Conservation (phyloP, 2,797 vertebrate species). For the Thaleichthys pacificus region DNA sequence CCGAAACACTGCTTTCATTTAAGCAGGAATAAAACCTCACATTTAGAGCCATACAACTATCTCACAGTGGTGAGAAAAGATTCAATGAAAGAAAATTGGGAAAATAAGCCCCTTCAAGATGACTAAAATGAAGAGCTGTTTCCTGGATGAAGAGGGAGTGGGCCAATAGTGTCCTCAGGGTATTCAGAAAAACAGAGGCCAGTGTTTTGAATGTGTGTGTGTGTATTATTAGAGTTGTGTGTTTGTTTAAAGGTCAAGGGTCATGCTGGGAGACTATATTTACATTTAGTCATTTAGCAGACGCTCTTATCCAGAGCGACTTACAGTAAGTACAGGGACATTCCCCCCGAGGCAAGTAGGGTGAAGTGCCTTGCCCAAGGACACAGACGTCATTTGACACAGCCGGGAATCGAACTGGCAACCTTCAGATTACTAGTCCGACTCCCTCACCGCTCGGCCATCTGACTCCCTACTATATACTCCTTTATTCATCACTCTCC, state of each 20-base stretch:
- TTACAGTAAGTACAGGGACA: no score
- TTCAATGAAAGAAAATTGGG: constrained; percentile 33
- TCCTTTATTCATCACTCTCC: no score
- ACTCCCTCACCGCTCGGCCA: no score
- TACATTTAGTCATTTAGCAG: no score
- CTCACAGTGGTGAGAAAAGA: constrained; percentile 38
- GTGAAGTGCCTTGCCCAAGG: no score
- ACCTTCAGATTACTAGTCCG: no score
- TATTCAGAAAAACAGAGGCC: constrained; percentile 52
- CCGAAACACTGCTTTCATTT: constrained; percentile 53
- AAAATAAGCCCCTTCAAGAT: constrained; percentile 27
- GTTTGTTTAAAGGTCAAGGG: not conserved
- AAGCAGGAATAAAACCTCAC: constrained; percentile 19
- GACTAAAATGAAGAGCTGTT: constrained; percentile 45
- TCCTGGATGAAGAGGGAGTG: constrained; percentile 51
- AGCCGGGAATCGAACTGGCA: no score
- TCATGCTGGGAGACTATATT: not conserved
- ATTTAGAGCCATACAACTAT: constrained; percentile 14
- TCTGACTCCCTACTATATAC: no score
- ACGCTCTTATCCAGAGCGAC: no score
- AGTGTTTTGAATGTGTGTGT: constrained; percentile 33
- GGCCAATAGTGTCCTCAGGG: constrained; percentile 49
- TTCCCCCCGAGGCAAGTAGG: no score
- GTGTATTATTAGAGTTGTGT: constrained; percentile 30
- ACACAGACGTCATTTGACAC: no score